phyloP scores from a whole-genome alignment of 2,797 vertebrate genomes.

The Pelochelys cantorii region DNA sequence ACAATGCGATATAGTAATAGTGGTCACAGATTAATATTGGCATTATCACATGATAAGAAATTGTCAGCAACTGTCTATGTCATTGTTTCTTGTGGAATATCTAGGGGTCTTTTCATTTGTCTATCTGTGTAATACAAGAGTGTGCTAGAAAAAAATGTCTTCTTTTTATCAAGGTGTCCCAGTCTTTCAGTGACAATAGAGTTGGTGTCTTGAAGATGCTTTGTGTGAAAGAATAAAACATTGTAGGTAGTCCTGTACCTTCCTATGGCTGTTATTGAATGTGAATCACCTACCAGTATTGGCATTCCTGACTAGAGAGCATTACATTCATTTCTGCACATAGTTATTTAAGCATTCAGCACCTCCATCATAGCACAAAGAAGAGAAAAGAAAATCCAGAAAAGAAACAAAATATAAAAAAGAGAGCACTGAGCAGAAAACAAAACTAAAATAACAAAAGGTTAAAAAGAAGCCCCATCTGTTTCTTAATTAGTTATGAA shows the following conservation, averaged over 20 bases:
- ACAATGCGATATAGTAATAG: background rate
- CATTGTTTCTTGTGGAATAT: background rate
- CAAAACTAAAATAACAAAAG: background rate
- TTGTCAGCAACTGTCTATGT: background rate
- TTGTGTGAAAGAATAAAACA: background rate
- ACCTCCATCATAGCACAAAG: background rate
- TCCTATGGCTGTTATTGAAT: background rate
- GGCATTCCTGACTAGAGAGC: background rate
- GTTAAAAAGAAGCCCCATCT: background rate
- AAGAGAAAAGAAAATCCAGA: background rate
- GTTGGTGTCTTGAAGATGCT: background rate
- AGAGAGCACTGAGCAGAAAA: background rate
- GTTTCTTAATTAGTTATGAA: background rate
- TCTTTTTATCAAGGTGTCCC: background rate
- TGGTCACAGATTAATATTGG: constrained; percentile 3
- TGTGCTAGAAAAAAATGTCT: background rate
- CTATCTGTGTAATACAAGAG: background rate
- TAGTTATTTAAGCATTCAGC: background rate
- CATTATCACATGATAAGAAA: background rate
- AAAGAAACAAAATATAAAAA: background rate
- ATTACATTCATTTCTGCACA: background rate
- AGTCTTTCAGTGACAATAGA: background rate
- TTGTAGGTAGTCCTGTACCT: background rate
- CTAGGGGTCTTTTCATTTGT: background rate
- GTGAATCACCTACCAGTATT: background rate